phyloP scores from a whole-genome alignment of 2,113 vertebrate genomes.

The Numida meleagris region DNA sequence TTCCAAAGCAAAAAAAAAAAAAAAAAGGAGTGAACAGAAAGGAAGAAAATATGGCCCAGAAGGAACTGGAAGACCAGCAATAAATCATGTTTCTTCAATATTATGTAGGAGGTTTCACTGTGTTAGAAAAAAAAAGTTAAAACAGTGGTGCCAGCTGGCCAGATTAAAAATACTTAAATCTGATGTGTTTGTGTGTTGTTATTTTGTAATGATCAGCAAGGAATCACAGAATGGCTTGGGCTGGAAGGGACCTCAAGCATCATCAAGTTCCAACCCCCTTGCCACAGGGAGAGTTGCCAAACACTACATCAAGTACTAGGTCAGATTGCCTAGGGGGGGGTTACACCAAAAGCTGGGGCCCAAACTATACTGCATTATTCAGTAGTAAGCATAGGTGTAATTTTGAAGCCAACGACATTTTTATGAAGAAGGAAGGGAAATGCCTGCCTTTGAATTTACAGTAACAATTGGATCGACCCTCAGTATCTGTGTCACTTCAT shows the following conservation, averaged over 20 bases:
- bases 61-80: not conserved
- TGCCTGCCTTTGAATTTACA: conserved; percentile 30
- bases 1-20: not conserved
- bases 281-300: no score
- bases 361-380: not conserved
- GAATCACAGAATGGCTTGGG: not conserved
- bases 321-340: no score
- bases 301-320: no score
- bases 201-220: not conserved
- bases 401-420: conserved; percentile 28
- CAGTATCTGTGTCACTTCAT: not conserved
- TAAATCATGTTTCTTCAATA: not conserved
- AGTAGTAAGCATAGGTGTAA: conserved; percentile 37
- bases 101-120: not conserved
- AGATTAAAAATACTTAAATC: not conserved
- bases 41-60: not conserved
- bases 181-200: not conserved
- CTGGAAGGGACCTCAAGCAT: no score
- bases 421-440: conserved; percentile 51
- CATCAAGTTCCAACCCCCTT: no score
- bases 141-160: not conserved
- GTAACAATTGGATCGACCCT: not conserved
- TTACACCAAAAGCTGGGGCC: not conserved
- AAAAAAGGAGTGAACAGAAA: not conserved
- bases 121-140: not conserved